Evolutionary conservation across 2,888 invertebrate species (phyloP).

Genomic region (Gastrophysa polygoni): DNA sequence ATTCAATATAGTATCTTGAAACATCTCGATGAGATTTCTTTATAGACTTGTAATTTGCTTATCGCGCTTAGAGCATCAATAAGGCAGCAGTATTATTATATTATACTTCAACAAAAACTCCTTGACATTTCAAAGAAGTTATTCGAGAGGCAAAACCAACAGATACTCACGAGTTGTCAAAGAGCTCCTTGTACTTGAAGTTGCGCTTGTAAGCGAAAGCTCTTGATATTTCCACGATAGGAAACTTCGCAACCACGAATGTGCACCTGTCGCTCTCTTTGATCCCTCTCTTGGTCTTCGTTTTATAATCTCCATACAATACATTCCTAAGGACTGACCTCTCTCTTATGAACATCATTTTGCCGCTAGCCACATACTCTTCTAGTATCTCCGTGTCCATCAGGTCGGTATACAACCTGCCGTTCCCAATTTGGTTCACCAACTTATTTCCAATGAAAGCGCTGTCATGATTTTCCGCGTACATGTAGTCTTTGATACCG

Average conservation of each 20-base stretch:
- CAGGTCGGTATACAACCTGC: conserved; percentile 18
- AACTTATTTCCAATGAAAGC: conserved; percentile 10
- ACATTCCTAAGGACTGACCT: conserved; percentile 70
- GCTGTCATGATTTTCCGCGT: conserved; percentile 11
- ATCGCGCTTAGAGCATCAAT: too few relatives aligned
- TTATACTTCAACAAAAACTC: too few relatives aligned
- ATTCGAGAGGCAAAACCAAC: too few relatives aligned
- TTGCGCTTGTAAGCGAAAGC: conserved; percentile 74
- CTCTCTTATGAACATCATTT: conserved; percentile 72
- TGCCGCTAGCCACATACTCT: conserved; percentile 58
- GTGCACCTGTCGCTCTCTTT: conserved; percentile 72
- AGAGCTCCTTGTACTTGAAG: conserved; percentile 65
- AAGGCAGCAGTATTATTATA: too few relatives aligned
- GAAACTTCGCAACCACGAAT: conserved; percentile 74
- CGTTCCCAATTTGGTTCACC: conserved; percentile 25
- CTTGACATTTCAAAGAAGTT: too few relatives aligned
- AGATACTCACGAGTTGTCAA: conserved; percentile 71
- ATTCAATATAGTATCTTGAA: too few relatives aligned
- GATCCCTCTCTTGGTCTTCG: conserved; percentile 61
- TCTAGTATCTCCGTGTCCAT: conserved; percentile 56
- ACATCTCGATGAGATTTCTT: too few relatives aligned
- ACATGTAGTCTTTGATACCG: conserved; percentile 64
- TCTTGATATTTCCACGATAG: conserved; percentile 69
- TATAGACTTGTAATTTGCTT: too few relatives aligned
- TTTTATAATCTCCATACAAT: conserved; percentile 73